Evolutionary conservation across 2,797 vertebrate genomes (phyloP).

Genomic region (Lacerta agilis): DNA sequence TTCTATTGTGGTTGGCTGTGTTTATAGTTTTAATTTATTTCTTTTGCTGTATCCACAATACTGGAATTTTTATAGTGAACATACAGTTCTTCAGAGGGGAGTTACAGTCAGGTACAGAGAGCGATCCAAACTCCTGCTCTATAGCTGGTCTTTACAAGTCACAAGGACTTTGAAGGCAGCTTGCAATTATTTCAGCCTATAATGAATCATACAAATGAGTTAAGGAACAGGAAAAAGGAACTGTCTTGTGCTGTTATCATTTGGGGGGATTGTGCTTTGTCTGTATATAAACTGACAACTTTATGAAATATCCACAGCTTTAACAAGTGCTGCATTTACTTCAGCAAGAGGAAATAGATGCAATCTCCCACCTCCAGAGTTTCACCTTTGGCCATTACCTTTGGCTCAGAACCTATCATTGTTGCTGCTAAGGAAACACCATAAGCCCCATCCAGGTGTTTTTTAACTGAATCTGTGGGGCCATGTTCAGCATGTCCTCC

Average conservation of each 20-base stretch:
- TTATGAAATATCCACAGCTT: not conserved
- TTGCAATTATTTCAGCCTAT: accelerated
- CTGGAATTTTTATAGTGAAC: too few species aligned
- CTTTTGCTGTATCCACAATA: too few species aligned
- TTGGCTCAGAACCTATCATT: not conserved
- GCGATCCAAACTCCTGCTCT: not conserved
- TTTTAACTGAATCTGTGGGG: too few species aligned
- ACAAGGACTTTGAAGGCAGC: not conserved
- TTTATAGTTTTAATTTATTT: too few species aligned
- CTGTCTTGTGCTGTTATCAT: not conserved
- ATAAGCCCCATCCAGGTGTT: too few species aligned
- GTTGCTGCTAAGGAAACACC: conserved; percentile 3
- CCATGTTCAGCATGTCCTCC: too few species aligned
- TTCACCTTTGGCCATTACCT: not conserved
- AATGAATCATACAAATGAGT: not conserved
- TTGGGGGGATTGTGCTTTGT: not conserved
- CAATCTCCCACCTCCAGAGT: not conserved
- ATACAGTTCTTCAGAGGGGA: not conserved
- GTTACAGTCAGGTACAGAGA: not conserved
- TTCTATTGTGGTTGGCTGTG: too few species aligned
- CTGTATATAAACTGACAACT: conserved; percentile 9
- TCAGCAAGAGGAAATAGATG: not conserved
- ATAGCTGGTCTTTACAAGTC: not conserved
- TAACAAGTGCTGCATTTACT: not conserved
- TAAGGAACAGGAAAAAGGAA: not conserved